Evolutionary conservation across 2,888 invertebrate species (phyloP).

Genomic region (Cartodere bifasciata): DNA sequence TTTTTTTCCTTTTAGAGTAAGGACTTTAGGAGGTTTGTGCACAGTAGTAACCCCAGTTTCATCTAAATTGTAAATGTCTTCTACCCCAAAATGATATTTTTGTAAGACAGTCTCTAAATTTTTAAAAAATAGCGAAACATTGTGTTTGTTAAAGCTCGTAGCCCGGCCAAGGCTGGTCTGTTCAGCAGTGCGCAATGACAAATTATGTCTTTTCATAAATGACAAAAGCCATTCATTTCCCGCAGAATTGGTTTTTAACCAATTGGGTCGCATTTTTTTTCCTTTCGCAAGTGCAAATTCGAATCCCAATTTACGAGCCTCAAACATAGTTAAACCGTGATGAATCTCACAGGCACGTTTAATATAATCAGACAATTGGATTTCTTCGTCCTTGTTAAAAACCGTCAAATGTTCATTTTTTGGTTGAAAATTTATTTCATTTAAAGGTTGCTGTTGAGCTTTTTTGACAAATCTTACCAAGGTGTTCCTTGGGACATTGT

Average conservation of each 20-base stretch:
- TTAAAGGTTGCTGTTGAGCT: too few species aligned
- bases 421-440: neutral
- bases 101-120: conserved; percentile 15
- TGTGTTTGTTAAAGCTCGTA: conserved; percentile 17
- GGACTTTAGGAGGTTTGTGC: conserved; percentile 23
- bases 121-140: conserved; percentile 17
- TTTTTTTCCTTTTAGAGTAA: conserved; percentile 26
- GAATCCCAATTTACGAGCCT: neutral
- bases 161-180: conserved; percentile 14
- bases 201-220: conserved; percentile 3
- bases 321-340: neutral
- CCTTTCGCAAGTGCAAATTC: neutral
- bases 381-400: neutral
- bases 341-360: neutral
- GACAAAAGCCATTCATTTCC: neutral
- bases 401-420: neutral
- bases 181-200: conserved; percentile 14
- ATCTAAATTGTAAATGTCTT: conserved; percentile 25
- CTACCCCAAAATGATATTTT: conserved; percentile 12
- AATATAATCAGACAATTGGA: neutral
- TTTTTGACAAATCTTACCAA: neutral
- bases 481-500: neutral
- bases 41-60: conserved; percentile 29
- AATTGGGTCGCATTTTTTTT: neutral
- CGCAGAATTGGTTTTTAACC: neutral